A percentile compares a stretch with the other conserved stretches of the same genome.
Conservation (phyloP, 2,888 invertebrate genomes). For the Catocala fraxini region DNA sequence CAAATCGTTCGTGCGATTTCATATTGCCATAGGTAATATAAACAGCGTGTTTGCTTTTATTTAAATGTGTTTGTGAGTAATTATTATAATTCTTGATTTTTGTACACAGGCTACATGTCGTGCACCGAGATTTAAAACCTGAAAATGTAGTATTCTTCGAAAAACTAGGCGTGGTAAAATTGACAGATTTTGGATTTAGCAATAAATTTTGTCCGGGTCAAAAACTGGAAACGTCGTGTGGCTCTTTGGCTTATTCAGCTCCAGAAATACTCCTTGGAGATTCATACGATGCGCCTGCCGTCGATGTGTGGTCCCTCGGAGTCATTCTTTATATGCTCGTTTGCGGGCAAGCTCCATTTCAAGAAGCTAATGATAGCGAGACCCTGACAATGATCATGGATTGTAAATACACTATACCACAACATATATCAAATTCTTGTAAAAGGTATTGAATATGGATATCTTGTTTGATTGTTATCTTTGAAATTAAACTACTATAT, state of each 20-base stretch:
- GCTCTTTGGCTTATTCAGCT: constrained; percentile 99
- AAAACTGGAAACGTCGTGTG: constrained; percentile 99
- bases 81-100: constrained; percentile 5
- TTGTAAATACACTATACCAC: constrained; percentile 98
- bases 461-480: not conserved
- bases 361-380: constrained; percentile 99
- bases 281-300: constrained; percentile 99
- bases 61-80: not conserved
- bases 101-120: constrained; percentile 87
- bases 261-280: constrained; percentile 99
- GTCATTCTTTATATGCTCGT: constrained; percentile 99
- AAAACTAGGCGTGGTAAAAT: constrained; percentile 97
- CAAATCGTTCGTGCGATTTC: constrained; percentile 99
- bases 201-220: constrained; percentile 98
- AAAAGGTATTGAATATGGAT: constrained; percentile 88
- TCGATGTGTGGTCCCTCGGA: constrained; percentile 99
- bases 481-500: no score
- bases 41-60: constrained; percentile 4
- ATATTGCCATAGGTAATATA: constrained; percentile 96
- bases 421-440: constrained; percentile 95
- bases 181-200: constrained; percentile 99
- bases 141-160: constrained; percentile 99
- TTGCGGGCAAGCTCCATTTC: constrained; percentile 98
- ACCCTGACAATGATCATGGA: constrained; percentile 99
- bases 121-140: constrained; percentile 97